These are phyloP conservation scores for Allacma fusca DNA, from an alignment of 2,888 invertebrate genomes.

Conservation along the genomic window DNA sequence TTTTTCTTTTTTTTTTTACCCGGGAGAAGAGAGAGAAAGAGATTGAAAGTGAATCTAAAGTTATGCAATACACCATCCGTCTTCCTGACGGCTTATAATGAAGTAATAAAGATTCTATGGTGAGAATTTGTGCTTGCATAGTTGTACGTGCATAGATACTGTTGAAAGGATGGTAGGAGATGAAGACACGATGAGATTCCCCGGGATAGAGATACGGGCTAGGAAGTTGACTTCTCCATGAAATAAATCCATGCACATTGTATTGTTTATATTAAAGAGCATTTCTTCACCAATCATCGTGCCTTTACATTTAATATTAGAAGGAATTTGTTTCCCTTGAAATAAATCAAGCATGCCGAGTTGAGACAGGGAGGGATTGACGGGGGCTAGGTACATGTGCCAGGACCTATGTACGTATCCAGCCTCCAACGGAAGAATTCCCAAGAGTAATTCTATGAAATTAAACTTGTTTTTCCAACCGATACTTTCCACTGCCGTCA, in stretches of 20 bases:
- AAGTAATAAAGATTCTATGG: too few relatives aligned
- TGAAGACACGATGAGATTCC: too few relatives aligned
- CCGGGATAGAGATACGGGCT: too few relatives aligned
- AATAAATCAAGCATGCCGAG: not conserved
- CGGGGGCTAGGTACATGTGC: not conserved
- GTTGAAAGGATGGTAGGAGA: too few relatives aligned
- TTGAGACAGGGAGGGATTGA: not conserved
- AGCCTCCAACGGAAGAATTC: constrained; percentile 22
- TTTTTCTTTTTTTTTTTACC: too few relatives aligned
- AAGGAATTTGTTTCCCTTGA: not conserved
- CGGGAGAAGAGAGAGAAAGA: not conserved
- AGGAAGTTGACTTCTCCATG: not conserved
- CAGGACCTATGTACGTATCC: not conserved
- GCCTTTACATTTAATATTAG: not conserved
- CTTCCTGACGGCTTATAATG: too few relatives aligned
- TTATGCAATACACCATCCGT: not conserved
- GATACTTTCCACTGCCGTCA: constrained; percentile 43
- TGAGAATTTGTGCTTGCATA: too few relatives aligned
- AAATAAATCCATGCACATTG: not conserved
- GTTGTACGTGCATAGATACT: too few relatives aligned
- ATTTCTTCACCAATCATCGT: not conserved
- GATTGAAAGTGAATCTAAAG: not conserved
- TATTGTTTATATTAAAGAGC: constrained; percentile 4
- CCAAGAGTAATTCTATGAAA: constrained; percentile 47
- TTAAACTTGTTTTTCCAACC: constrained; percentile 48